phyloP scores from a whole-genome alignment of 2,113 vertebrate genomes.

The Chunga burmeisteri region DNA sequence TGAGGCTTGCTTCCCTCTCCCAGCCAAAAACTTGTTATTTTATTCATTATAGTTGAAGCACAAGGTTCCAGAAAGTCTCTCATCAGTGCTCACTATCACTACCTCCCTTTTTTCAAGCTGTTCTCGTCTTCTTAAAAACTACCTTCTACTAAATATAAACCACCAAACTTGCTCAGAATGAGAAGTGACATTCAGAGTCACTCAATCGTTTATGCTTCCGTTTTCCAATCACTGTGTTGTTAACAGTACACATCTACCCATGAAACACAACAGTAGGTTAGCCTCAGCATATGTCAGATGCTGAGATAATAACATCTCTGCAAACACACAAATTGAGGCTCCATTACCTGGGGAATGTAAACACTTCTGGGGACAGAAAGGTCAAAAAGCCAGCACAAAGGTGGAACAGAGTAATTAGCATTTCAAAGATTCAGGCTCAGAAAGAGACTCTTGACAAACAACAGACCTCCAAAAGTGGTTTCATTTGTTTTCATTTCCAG shows the following conservation, averaged over 20 bases:
- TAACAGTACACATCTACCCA: not conserved
- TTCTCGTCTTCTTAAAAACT: not conserved
- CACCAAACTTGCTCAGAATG: not conserved
- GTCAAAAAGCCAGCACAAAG: not conserved
- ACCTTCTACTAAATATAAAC: not conserved
- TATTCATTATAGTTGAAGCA: not conserved
- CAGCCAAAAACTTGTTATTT: not conserved
- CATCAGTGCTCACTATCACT: not conserved
- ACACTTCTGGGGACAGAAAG: not conserved
- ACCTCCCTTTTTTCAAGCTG: not conserved
- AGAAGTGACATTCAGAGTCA: not conserved
- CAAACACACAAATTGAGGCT: not conserved
- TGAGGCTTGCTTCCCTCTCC: not conserved
- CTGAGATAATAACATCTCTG: not conserved
- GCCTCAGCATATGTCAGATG: not conserved
- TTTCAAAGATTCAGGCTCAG: not conserved
- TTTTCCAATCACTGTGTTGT: not conserved
- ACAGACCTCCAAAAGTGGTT: not conserved
- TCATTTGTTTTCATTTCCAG: not conserved
- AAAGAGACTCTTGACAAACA: not conserved
- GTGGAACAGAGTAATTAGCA: not conserved
- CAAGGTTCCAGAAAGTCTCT: not conserved
- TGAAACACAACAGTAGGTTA: not conserved
- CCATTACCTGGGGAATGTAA: not conserved
- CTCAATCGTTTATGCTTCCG: not conserved